Base-by-base conservation (phyloP, 2,113 vertebrate genomes). In the Carassius carassius region DNA sequence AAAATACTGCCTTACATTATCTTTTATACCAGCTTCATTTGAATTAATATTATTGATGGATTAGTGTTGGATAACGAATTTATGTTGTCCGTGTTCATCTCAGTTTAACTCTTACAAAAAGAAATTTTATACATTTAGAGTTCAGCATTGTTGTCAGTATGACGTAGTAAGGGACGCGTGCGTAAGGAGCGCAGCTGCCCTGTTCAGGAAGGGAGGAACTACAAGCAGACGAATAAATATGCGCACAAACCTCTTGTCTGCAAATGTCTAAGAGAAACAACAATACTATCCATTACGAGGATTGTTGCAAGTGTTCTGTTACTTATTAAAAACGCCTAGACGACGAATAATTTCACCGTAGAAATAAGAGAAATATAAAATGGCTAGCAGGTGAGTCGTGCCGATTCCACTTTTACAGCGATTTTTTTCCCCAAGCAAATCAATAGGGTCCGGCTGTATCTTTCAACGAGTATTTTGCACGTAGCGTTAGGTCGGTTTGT, bases 381-480 rank as follows among this genome's bases (percentile, higher is more conserved):
- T 86, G 44, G 70, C 83, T 5, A 80, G 90, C 93, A 94, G 93
- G 93, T 95, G 92, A 93, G 93, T 92, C 44, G 12, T 83, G 25
- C 47, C 81, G 85, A 81, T 70, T 84, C 84, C 73, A 60, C 82
- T 35, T 84, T 72, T 35, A 63, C 14, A 80, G 29, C 78, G 37
- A 16, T 29, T 73, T 47, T 44, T 63, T 54, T 78, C 29, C 16
- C 23, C 23, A 35, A 16, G 10, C 65, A 56, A 58, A 17, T 17
- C n/a, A 32, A 12, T 21, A 54, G 47, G 54, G 54, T 56, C n/a
- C 54, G 17, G 62, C 41, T 16, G 54, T 67, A 51, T 65, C 23
- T 82, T 23, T 56, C 32, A 82, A 56, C 21, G 23, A 29, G 14
- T 60, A 63, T 11, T 60, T 4, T 3, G 25, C 6, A 11, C 11